phyloP scores from a whole-genome alignment of 2,888 invertebrate species.

The Ormyrus pomaceus region DNA sequence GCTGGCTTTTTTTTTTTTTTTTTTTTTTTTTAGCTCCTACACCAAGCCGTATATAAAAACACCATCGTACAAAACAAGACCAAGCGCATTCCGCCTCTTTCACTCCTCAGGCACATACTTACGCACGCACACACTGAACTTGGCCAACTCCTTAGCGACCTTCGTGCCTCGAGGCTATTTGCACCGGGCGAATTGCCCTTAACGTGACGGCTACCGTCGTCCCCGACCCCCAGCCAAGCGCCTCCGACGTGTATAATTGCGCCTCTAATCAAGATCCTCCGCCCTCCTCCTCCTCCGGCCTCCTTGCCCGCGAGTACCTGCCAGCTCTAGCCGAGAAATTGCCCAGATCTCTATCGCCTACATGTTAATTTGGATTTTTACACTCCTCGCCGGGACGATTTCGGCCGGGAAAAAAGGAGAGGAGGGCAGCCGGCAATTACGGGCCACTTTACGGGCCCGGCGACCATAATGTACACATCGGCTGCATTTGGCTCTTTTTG shows the following conservation, averaged over 20 bases:
- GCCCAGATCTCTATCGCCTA: constrained; percentile 41
- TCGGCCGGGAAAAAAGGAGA: neutral
- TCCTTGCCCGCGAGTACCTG: neutral
- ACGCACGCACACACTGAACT: too few species aligned
- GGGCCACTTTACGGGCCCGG: neutral
- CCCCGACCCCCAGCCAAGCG: constrained; percentile 12
- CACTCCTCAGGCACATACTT: constrained; percentile 1
- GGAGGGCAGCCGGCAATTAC: neutral
- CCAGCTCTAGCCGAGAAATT: constrained; percentile 14
- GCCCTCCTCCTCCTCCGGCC: neutral
- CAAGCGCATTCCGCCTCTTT: neutral
- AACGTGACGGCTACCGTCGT: constrained; percentile 34
- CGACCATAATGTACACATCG: neutral
- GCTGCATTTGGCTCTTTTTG: neutral
- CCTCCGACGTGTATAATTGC: constrained; percentile 24
- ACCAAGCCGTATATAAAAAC: neutral
- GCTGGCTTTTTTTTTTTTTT: too few species aligned
- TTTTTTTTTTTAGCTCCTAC: too few species aligned
- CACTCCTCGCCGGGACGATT: neutral
- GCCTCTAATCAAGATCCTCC: constrained; percentile 26
- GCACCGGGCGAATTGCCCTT: constrained; percentile 42
- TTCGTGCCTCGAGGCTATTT: constrained; percentile 53
- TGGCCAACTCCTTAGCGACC: constrained; percentile 15
- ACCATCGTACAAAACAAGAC: neutral
- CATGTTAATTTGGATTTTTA: constrained; percentile 44